Evolutionary conservation across 2,888 invertebrate species (phyloP).

Genomic region (Hydroisotoma schaefferi): DNA sequence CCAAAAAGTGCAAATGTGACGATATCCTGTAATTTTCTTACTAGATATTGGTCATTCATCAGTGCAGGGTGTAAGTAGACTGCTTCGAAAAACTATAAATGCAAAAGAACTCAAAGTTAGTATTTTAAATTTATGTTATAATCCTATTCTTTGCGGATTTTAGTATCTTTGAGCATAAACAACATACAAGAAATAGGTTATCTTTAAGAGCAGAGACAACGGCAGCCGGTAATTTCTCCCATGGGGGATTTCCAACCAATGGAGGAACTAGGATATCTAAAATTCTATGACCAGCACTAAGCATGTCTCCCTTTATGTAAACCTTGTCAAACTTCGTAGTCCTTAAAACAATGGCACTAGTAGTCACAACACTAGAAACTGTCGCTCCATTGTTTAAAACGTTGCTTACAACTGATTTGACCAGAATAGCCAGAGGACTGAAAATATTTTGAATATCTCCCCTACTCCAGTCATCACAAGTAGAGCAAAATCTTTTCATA

Average conservation of each 20-base stretch:
- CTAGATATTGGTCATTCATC: slow-evolving; percentile 23
- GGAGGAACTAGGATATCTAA: slow-evolving; percentile 10
- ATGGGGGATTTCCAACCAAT: slow-evolving; percentile 3
- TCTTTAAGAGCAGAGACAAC: slow-evolving; percentile 13
- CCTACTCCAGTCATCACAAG: slow-evolving; percentile 13
- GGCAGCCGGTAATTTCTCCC: slow-evolving; percentile 15
- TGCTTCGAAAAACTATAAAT: slow-evolving; percentile 24
- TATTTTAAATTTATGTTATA: too few species aligned
- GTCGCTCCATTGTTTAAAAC: slow-evolving; percentile 4
- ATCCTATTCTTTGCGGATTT: too few species aligned
- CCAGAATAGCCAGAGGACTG: slow-evolving; percentile 11
- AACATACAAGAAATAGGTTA: slow-evolving; percentile 19
- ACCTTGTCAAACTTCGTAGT: slow-evolving; percentile 16
- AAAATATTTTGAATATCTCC: slow-evolving; percentile 26
- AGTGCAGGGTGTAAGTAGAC: slow-evolving; percentile 13
- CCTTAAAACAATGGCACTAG: slow-evolving; percentile 2
- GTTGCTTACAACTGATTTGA: slow-evolving; percentile 4
- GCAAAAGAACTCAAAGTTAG: background rate
- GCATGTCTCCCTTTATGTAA: slow-evolving; percentile 15
- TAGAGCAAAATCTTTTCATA: slow-evolving; percentile 22
- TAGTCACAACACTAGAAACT: slow-evolving; percentile 13
- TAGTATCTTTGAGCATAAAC: background rate
- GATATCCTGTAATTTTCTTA: slow-evolving; percentile 20
- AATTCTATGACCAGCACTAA: slow-evolving; percentile 15
- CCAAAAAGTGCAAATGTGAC: slow-evolving; percentile 21